Conservation (phyloP, 1,140 invertebrate genomes). For the Plutomurus gul region DNA sequence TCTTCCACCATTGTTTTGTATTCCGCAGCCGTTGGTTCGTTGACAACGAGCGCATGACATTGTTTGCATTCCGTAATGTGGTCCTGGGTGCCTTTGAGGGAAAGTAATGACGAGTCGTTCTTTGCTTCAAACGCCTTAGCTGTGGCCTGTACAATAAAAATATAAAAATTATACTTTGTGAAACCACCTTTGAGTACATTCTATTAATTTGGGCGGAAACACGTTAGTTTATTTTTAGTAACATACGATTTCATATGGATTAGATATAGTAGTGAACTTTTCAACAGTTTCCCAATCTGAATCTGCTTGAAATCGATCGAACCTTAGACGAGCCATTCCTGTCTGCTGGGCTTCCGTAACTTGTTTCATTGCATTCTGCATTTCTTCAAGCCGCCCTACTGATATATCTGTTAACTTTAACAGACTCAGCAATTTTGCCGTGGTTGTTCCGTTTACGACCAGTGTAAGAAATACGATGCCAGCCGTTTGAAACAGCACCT, state of each 20-base stretch:
- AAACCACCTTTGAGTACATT: too few relatives aligned
- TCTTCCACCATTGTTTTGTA: constrained; percentile 47
- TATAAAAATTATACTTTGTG: neutral
- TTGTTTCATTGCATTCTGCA: constrained; percentile 58
- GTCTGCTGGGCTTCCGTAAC: constrained; percentile 49
- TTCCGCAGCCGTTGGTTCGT: constrained; percentile 39
- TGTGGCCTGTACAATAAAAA: neutral
- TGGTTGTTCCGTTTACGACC: constrained; percentile 60
- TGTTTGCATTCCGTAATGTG: constrained; percentile 38
- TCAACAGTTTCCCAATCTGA: constrained; percentile 53
- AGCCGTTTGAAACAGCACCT: constrained; percentile 60
- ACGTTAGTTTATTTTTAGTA: neutral
- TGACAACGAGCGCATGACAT: constrained; percentile 32
- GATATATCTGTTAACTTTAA: constrained; percentile 60
- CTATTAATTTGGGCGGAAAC: too few relatives aligned
- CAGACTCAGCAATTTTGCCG: constrained; percentile 56
- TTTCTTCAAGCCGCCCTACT: constrained; percentile 57
- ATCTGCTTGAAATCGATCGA: constrained; percentile 50
- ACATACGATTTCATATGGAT: constrained; percentile 51
- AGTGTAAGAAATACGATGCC: constrained; percentile 60
- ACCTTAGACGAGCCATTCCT: constrained; percentile 36
- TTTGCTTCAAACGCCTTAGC: neutral
- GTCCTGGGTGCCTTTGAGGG: neutral
- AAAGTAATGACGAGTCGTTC: neutral
- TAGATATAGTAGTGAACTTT: constrained; percentile 55